These are phyloP conservation scores for Coelinius sp. DNA, from an alignment of 2,888 invertebrate genomes.

Conservation along the genomic window DNA sequence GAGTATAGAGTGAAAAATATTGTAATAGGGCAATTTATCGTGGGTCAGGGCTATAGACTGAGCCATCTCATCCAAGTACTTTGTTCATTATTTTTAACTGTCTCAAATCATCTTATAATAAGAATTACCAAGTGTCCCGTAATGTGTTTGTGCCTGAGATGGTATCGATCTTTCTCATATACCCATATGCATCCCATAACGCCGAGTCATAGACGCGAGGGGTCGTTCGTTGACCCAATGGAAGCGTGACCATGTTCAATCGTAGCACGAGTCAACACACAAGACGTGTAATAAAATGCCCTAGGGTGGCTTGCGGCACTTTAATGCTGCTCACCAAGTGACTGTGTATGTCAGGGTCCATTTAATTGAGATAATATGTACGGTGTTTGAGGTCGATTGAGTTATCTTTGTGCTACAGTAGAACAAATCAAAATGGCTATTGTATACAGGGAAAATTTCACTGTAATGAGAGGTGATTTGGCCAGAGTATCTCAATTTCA, in stretches of 20 bases:
- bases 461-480: too few species aligned
- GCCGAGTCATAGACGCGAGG: conserved; percentile 34
- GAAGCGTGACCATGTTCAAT: conserved; percentile 26
- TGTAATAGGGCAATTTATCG: conserved; percentile 7
- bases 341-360: conserved; percentile 10
- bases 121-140: conserved; percentile 49
- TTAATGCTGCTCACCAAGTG: neutral
- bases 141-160: conserved; percentile 42
- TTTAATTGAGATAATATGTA: conserved; percentile 24
- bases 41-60: neutral
- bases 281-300: conserved; percentile 16
- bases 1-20: neutral
- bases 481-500: too few species aligned
- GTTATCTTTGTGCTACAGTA: neutral
- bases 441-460: too few species aligned
- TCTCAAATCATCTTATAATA: conserved; percentile 34
- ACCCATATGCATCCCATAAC: conserved; percentile 17
- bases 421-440: neutral
- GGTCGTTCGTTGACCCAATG: conserved; percentile 48
- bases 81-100: conserved; percentile 9
- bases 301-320: conserved; percentile 22
- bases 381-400: neutral
- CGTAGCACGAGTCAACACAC: conserved; percentile 21
- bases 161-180: conserved; percentile 40
- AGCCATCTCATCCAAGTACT: neutral